Conservation (phyloP, 1,140 invertebrate genomes). For the Drosophila bocqueti region DNA sequence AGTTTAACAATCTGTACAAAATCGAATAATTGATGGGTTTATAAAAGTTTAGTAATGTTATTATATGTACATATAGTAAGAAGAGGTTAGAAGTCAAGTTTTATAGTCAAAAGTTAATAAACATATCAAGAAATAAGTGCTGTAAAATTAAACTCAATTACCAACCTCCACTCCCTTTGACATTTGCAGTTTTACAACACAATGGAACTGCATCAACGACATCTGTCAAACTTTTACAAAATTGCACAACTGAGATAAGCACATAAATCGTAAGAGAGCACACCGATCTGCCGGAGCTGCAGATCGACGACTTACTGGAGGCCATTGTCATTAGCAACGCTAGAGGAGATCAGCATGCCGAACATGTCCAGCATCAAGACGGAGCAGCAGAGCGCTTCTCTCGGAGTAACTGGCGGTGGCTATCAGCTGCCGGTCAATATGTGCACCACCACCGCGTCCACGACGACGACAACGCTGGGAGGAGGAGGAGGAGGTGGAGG, state of each 20-base stretch:
- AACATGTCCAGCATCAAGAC: conserved; percentile 82
- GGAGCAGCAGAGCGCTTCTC: conserved; percentile 67
- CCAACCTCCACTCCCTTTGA: background rate
- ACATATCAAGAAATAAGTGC: background rate
- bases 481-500: background rate
- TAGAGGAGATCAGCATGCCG: conserved; percentile 40
- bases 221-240: conserved; percentile 83
- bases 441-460: conserved; percentile 40
- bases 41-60: background rate
- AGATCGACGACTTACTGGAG: background rate
- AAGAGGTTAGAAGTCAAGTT: background rate
- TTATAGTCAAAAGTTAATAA: no score
- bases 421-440: conserved; percentile 74
- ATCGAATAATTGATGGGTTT: background rate
- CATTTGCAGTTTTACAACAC: conserved; percentile 60
- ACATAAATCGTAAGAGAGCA: background rate
- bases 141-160: background rate
- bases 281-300: background rate
- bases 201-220: conserved; percentile 84
- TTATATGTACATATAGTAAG: no score
- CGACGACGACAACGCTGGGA: conserved; percentile 26
- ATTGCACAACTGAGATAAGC: conserved; percentile 61
- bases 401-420: conserved; percentile 38
- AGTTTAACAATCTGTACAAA: background rate
- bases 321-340: conserved; percentile 6